Conservation (phyloP, 1,140 invertebrate genomes). For the Cephus cinctus region DNA sequence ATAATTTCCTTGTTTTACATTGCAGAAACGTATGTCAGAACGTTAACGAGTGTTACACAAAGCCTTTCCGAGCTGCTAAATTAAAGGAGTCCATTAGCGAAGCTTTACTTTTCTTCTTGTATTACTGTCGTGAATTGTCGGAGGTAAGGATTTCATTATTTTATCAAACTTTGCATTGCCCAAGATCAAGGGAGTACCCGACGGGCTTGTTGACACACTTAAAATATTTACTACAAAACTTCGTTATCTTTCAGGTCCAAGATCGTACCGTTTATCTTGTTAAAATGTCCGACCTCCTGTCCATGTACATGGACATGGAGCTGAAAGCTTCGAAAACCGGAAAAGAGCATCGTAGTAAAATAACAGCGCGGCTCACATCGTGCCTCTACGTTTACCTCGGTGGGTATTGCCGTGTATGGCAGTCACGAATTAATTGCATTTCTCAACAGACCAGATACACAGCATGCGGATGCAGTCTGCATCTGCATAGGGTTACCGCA, state of each 20-base stretch:
- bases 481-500: no score
- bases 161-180: neutral
- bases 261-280: constrained; percentile 47
- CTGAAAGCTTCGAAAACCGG: constrained; percentile 49
- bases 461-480: no score
- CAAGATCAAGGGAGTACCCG: neutral
- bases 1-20: constrained; percentile 18
- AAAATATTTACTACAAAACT: no score
- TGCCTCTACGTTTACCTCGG: constrained; percentile 53
- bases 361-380: constrained; percentile 49
- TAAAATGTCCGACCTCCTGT: constrained; percentile 53
- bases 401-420: no score
- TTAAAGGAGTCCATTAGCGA: constrained; percentile 51
- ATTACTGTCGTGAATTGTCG: constrained; percentile 45
- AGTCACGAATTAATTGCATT: no score
- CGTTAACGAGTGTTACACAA: constrained; percentile 46
- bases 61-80: constrained; percentile 45
- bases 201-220: constrained; percentile 1
- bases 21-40: constrained; percentile 48
- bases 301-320: constrained; percentile 56
- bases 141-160: constrained; percentile 37
- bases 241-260: constrained; percentile 39
- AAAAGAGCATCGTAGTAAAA: constrained; percentile 44
- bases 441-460: no score
- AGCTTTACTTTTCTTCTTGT: constrained; percentile 51